Conservation (phyloP, 2,113 vertebrate genomes). For the Pedetes capensis region DNA sequence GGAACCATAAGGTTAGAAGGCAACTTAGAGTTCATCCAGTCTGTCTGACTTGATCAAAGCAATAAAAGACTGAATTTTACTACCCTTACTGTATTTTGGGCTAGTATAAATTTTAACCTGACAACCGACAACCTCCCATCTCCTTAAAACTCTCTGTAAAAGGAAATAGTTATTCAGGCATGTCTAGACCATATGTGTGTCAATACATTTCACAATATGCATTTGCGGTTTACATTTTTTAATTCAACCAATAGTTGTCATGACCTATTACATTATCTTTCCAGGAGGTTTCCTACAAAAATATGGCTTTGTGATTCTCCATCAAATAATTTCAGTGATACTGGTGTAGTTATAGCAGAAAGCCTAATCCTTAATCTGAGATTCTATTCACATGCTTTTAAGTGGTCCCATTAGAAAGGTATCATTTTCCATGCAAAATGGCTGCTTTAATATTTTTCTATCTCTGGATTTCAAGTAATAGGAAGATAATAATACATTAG, state of each 20-base stretch:
- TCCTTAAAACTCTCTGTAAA: slow-evolving; percentile 39
- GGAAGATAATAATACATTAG: background rate
- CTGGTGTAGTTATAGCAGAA: slow-evolving; percentile 7
- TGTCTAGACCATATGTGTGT: slow-evolving; percentile 44
- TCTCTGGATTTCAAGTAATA: slow-evolving; percentile 38
- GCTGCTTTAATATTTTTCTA: background rate
- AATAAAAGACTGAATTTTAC: background rate
- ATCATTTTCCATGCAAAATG: slow-evolving; percentile 27
- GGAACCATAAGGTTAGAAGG: background rate
- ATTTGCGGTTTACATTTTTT: slow-evolving; percentile 49
- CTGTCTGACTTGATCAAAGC: background rate
- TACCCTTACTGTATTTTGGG: slow-evolving; percentile 14
- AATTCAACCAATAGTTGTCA: slow-evolving; percentile 26
- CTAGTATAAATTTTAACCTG: slow-evolving; percentile 31
- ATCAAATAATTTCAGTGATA: background rate
- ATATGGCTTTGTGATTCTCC: background rate
- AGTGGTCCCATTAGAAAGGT: background rate
- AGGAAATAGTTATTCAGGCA: slow-evolving; percentile 33
- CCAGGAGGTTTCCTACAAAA: slow-evolving; percentile 39
- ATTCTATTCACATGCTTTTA: slow-evolving; percentile 14
- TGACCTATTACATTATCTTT: slow-evolving; percentile 43
- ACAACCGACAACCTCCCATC: background rate
- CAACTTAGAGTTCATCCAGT: slow-evolving; percentile 6
- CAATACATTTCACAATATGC: slow-evolving; percentile 26
- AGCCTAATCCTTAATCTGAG: background rate